Base-by-base conservation (phyloP, 2,888 invertebrate species). In the Bombylius discolor region DNA sequence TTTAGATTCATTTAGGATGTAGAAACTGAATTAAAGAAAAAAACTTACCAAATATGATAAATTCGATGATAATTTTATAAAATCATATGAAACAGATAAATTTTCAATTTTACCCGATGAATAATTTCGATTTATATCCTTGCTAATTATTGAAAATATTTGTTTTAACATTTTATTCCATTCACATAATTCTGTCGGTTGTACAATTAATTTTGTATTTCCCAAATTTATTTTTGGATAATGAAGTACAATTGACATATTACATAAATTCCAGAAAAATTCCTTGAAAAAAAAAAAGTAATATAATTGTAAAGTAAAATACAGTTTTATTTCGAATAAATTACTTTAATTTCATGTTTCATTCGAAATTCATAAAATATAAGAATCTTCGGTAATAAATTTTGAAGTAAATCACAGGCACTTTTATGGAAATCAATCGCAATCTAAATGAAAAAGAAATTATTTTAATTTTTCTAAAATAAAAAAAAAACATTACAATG, bases 331-430 rank as follows among this genome's bases (percentile, higher is more conserved):
- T 23, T 23, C 23, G 23, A 23, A 23, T 23, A 23, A 45, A n/a
- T 14, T 12, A 45, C 45, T 45, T 45, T 45, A 14, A 49, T 42
- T 61, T 68, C 69, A 5, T 62, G 58, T 39, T 66, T 69, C 57
- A 68, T 66, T 23, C 62, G 61, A 51, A 64, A 64, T 55, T 65
- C 65, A 55, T 70, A 66, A 51, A 64, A 68, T 31, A 14, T 48
- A n/a, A 51, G 47, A 12, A 55, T 51, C 2, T 44, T 5, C 5
- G 55, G 47, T 48, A 55, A 48, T 5, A 48, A 12, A 14, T 31
- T 33, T 31, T 48, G 51, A 14, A 55, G 23, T 5, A 55, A 55
- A 12, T 42, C 33, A n/a, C 51, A 50, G 7, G 50, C 31, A 33
- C 42, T 51, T 32, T 5, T 4, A 48, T 55, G 51, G 42, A 48